A percentile compares a stretch with the other conserved stretches of the same genome.
phyloP scores from a whole-genome alignment of 2,888 invertebrate genomes.

The Herminia tarsipennalis region DNA sequence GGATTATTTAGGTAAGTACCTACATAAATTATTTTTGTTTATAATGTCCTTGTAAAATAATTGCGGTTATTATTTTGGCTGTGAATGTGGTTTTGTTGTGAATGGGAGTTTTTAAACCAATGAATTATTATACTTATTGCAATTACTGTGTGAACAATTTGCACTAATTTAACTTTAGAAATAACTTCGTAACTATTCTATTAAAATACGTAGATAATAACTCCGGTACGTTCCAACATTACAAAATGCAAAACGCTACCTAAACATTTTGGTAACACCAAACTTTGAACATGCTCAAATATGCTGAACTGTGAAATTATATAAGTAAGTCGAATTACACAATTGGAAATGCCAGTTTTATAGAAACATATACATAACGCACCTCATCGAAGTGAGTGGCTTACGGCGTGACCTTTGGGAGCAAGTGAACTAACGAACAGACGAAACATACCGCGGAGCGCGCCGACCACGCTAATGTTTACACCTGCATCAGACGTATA shows the following conservation, averaged over 20 bases:
- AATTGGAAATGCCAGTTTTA: constrained; percentile 16
- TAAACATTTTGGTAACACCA: neutral
- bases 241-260: no score
- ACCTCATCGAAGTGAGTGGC: constrained; percentile 28
- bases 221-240: neutral
- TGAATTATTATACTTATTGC: neutral
- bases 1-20: constrained; percentile 15
- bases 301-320: constrained; percentile 14
- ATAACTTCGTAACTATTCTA: no score
- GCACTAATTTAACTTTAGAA: no score
- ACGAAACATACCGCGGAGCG: neutral
- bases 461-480: no score
- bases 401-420: constrained; percentile 33
- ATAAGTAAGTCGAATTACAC: constrained; percentile 36
- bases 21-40: constrained; percentile 3
- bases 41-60: constrained; percentile 44
- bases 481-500: neutral
- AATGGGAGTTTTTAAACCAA: neutral
- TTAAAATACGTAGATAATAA: no score
- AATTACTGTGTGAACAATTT: no score
- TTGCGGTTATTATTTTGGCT: constrained; percentile 31
- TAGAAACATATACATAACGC: constrained; percentile 19
- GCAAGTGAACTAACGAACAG: constrained; percentile 18
- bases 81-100: constrained; percentile 6
- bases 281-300: no score